These are phyloP conservation scores for Coptodon bakossiorum DNA, from an alignment of 2,113 vertebrate genomes.

Conservation along the genomic window DNA sequence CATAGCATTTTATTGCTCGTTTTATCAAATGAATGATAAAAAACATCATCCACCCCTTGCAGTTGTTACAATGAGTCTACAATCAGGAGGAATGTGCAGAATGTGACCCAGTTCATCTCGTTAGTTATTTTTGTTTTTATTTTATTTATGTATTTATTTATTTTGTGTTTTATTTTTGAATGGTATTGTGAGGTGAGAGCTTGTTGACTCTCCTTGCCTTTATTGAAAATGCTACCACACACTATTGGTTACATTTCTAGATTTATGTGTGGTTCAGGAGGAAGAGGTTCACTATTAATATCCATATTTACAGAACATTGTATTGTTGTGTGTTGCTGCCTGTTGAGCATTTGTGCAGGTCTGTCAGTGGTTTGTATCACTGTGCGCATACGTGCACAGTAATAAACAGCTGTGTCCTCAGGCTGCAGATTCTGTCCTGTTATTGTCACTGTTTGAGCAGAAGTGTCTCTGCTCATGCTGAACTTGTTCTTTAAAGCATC, in stretches of 20 bases:
- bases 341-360: fast-evolving
- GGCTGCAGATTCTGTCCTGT: background rate
- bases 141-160: background rate
- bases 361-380: background rate
- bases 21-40: background rate
- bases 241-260: no score
- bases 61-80: background rate
- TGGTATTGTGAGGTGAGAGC: no score
- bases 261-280: no score
- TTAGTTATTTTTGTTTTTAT: background rate
- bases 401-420: background rate
- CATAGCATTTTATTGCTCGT: background rate
- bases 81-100: fast-evolving
- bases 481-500: background rate
- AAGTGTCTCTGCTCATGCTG: background rate
- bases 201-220: no score
- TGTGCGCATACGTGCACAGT: background rate
- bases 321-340: fast-evolving
- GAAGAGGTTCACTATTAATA: no score
- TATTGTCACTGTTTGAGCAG: background rate
- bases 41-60: background rate
- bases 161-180: no score
- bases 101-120: background rate
- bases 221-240: no score
- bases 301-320: no score